phyloP scores from a whole-genome alignment of 1,140 invertebrate species.

The Zaprionus camerounensis region DNA sequence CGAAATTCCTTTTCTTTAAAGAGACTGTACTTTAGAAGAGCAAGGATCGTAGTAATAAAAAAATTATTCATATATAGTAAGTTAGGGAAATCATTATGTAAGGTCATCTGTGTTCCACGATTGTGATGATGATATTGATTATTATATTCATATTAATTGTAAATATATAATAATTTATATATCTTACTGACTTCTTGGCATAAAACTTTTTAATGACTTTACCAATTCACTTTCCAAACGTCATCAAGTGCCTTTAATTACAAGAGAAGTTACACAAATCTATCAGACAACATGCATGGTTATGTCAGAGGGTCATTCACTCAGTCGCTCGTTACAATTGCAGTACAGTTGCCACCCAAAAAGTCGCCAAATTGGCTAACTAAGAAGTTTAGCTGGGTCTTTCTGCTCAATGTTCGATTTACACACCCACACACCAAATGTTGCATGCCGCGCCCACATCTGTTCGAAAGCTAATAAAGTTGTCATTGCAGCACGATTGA shows the following conservation, averaged over 20 bases:
- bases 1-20: neutral
- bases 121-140: no score
- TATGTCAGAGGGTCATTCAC: neutral
- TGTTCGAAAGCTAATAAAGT: constrained; percentile 67
- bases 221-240: neutral
- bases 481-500: constrained; percentile 78
- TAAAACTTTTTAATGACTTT: no score
- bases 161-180: no score
- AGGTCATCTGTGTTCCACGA: no score
- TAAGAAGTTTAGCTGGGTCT: neutral
- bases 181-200: neutral
- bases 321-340: constrained; percentile 3
- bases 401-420: neutral
- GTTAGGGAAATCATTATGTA: no score
- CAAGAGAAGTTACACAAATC: neutral
- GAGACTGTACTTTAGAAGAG: neutral
- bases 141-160: no score
- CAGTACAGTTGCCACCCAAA: constrained; percentile 46
- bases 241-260: neutral
- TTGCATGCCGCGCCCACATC: constrained; percentile 21
- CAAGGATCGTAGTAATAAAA: neutral
- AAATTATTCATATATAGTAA: no score
- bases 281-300: neutral
- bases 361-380: constrained; percentile 1
- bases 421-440: constrained; percentile 20